These are phyloP conservation scores for Drosophila elegans DNA, from an alignment of 1,140 invertebrate genomes.

Conservation along the genomic window DNA sequence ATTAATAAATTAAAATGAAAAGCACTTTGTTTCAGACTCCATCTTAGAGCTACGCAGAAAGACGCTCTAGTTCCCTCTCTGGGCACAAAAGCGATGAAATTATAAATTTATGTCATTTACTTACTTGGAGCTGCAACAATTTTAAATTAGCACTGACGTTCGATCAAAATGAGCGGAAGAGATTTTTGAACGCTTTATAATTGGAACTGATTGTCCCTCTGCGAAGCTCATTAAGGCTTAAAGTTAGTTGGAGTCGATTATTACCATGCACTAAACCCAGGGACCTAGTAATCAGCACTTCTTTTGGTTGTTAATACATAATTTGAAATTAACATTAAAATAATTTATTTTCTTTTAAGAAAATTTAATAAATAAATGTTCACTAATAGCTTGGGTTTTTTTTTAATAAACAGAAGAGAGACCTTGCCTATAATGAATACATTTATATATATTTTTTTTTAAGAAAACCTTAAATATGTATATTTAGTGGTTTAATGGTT, in stretches of 20 bases:
- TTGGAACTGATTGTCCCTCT: slow-evolving; percentile 44
- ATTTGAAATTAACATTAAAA: no score
- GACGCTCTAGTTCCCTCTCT: slow-evolving; percentile 2
- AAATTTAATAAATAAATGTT: not conserved
- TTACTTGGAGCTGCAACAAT: slow-evolving; percentile 71
- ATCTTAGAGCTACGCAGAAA: slow-evolving; percentile 3
- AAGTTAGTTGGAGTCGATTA: slow-evolving; percentile 16
- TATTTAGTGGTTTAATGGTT: no score
- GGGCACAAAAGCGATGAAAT: slow-evolving; percentile 61
- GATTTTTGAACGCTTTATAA: slow-evolving; percentile 65
- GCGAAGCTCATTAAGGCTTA: slow-evolving; percentile 23
- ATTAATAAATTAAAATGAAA: slow-evolving; percentile 83
- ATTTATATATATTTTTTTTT: not conserved
- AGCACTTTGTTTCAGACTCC: slow-evolving; percentile 75
- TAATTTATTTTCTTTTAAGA: not conserved
- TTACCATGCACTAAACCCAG: not conserved
- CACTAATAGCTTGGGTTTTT: no score
- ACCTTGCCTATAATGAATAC: no score
- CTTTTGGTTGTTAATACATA: not conserved
- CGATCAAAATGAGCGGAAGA: slow-evolving; percentile 58
- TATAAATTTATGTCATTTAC: slow-evolving; percentile 80
- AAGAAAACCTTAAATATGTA: no score
- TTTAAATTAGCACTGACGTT: slow-evolving; percentile 65
- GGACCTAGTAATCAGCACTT: no score
- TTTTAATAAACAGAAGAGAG: no score